Evolutionary conservation across 1,140 invertebrate species (phyloP).

Genomic region (Cotesia chilonis): DNA sequence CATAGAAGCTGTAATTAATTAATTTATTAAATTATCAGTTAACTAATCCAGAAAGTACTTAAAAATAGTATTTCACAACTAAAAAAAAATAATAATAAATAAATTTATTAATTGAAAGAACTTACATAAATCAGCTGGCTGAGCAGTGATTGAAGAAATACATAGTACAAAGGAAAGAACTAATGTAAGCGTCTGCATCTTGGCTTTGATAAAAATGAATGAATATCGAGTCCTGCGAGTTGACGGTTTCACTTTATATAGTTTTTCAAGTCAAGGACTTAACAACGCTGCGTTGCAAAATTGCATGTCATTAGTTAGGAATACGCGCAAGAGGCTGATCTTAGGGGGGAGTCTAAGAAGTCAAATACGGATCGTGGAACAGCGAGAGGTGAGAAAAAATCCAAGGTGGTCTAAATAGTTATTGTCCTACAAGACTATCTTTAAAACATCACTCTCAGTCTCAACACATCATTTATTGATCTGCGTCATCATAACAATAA

Average conservation of each 20-base stretch:
- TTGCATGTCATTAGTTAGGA: slow-evolving; percentile 61
- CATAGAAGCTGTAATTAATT: slow-evolving; percentile 46
- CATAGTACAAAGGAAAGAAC: slow-evolving; percentile 33
- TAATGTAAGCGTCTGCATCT: slow-evolving; percentile 16
- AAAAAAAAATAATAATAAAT: not conserved
- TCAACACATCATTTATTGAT: too few species aligned
- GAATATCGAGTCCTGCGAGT: slow-evolving; percentile 49
- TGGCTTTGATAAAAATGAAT: slow-evolving; percentile 26
- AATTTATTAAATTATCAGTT: not conserved
- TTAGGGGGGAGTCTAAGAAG: slow-evolving; percentile 13
- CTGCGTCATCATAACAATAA: too few species aligned
- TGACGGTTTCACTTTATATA: slow-evolving; percentile 63
- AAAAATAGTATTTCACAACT: slow-evolving; percentile 6
- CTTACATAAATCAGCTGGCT: slow-evolving; percentile 55
- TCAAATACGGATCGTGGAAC: slow-evolving; percentile 9
- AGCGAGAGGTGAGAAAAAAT: slow-evolving; percentile 42
- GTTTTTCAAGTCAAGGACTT: slow-evolving; percentile 63
- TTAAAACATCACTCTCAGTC: not conserved
- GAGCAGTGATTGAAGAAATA: slow-evolving; percentile 36
- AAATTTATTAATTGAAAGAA: slow-evolving; percentile 31
- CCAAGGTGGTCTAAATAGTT: slow-evolving; percentile 15
- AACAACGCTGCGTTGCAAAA: slow-evolving; percentile 60
- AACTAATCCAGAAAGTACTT: slow-evolving; percentile 1
- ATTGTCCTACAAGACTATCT: slow-evolving; percentile 16
- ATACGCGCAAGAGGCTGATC: slow-evolving; percentile 12